Conservation (phyloP, 2,113 vertebrate genomes). For the Rhinogobius similis region DNA sequence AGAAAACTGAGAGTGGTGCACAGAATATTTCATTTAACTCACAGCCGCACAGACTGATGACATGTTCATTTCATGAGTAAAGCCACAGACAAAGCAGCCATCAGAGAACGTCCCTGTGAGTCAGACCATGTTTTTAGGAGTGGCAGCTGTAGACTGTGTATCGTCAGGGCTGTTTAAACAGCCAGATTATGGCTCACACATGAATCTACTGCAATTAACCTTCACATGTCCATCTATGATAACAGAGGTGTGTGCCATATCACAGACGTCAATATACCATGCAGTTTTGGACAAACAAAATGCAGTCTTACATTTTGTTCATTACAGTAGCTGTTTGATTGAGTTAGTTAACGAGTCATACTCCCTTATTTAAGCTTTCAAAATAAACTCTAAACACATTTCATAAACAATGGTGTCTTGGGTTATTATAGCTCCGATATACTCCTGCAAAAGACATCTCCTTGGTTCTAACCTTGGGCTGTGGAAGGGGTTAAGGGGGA, state of each 20-base stretch:
- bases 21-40: background rate
- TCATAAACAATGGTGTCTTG: conserved; percentile 12
- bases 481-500: conserved; percentile 42
- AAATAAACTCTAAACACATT: conserved; percentile 1
- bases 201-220: conserved; percentile 32
- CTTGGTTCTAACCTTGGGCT: conserved; percentile 66
- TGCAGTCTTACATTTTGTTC: background rate
- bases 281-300: background rate
- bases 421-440: conserved; percentile 38
- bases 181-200: conserved; percentile 11
- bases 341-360: background rate
- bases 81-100: background rate
- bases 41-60: too few relatives aligned
- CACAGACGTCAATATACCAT: background rate
- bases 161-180: conserved; percentile 13
- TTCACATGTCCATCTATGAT: conserved; percentile 20
- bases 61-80: background rate
- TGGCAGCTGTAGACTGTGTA: background rate
- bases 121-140: background rate
- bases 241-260: background rate
- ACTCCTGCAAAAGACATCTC: conserved; percentile 47
- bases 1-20: too few relatives aligned
- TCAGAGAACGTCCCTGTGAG: background rate
- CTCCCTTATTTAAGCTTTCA: background rate
- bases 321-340: background rate